These are phyloP conservation scores for Abramis brama DNA, from an alignment of 2,113 vertebrate species.

Conservation along the genomic window DNA sequence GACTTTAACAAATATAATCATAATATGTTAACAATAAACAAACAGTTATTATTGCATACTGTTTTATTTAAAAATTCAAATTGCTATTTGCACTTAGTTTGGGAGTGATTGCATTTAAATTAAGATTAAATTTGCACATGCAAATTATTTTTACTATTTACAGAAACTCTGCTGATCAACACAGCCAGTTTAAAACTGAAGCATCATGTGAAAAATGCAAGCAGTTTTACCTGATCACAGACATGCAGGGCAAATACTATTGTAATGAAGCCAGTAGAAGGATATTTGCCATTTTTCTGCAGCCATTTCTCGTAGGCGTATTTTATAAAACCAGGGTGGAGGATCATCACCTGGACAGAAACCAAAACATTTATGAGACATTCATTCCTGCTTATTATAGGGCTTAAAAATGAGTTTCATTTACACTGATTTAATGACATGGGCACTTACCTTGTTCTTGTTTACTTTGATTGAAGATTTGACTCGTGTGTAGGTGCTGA, in stretches of 20 bases:
- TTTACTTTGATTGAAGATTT: slow-evolving; percentile 48
- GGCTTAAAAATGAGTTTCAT: not conserved
- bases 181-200: no score
- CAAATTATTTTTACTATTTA: no score
- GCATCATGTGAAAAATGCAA: not conserved
- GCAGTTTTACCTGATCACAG: slow-evolving; percentile 44
- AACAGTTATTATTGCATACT: no score
- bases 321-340: slow-evolving; percentile 41
- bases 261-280: slow-evolving; percentile 38
- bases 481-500: slow-evolving; percentile 33
- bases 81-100: no score
- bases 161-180: no score
- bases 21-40: no score
- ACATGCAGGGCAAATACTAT: slow-evolving; percentile 14
- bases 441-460: slow-evolving; percentile 58
- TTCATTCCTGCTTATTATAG: not conserved
- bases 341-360: slow-evolving; percentile 39
- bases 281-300: slow-evolving; percentile 15
- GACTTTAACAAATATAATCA: no score
- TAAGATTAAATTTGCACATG: no score
- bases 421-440: slow-evolving; percentile 55
- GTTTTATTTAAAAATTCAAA: no score
- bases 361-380: not conserved
- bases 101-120: no score
- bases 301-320: slow-evolving; percentile 30